Base-by-base conservation (phyloP, 2,888 invertebrate genomes). In the Empis livida region DNA sequence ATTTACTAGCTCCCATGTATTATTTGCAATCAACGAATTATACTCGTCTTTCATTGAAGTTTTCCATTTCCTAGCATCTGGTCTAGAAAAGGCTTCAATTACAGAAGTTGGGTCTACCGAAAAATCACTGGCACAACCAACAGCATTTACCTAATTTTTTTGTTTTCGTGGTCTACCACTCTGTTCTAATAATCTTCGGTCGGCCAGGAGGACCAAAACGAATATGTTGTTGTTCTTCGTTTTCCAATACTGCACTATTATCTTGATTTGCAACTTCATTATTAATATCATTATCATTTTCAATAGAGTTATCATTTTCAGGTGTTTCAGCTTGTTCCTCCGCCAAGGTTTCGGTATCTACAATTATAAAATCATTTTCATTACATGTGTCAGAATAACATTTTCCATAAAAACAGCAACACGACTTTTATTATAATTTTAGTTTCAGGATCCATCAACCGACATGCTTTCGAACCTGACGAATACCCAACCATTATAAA, bases 401-500 rank as follows among this genome's bases (percentile, higher is more conserved):
- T 32, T 13, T 32, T 32, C 32, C 10, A 32, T 13, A 32, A 32
- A 32, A 13, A 32, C 32, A 32, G 13, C 32, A 43, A 53, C 51
- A 32, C 53, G 20, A 16, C 48, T 45, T 51, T 47, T 27, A 47
- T 47, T 14, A 51, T 46, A 40, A 43, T 46, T 3, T 37, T 49
- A 31, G 44, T 44, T 10, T 43, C 30, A n/a, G 45, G 46, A 44
- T 43, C 35, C 20, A 51, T 56, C 44, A 55, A 37, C 17, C 51
- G 35, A 48, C 58, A 62, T 0, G 57, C 59, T 45, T 61, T 61
- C 0, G 53, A 50, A 17, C 52, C 40, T 17, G 60, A 59, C 47
- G 55, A 53, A 47, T 67, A 65, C 4, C 65, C 65, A 15, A 53
- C 32, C 8, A 51, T 39, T 10, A 49, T 20, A 32, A 46, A 55